These are phyloP conservation scores for Genyomyrus donnyi DNA, from an alignment of 2,113 vertebrate genomes.

Conservation along the genomic window DNA sequence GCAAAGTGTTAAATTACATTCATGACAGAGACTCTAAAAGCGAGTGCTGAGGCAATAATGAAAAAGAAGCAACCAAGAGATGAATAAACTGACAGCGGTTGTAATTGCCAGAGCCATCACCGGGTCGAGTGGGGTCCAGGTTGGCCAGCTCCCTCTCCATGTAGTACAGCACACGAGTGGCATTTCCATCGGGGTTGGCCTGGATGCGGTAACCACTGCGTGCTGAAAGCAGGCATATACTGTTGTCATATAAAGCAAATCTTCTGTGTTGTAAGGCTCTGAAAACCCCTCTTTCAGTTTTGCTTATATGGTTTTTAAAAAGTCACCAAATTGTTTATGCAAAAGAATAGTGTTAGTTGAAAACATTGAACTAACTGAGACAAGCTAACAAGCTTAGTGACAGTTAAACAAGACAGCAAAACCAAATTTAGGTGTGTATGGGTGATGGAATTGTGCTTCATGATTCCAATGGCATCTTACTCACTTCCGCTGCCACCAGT, in stretches of 20 bases:
- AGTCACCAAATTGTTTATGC: neutral
- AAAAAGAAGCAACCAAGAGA: neutral
- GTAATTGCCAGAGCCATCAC: conserved; percentile 49
- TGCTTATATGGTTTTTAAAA: neutral
- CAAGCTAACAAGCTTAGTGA: neutral
- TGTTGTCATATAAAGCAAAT: neutral
- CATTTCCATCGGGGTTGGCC: conserved; percentile 76
- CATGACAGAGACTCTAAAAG: neutral
- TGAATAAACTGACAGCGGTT: conserved; percentile 62
- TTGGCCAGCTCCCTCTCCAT: conserved; percentile 83
- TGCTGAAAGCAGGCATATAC: conserved; percentile 39
- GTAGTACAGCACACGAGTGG: conserved; percentile 81
- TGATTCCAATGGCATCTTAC: conserved; percentile 32
- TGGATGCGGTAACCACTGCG: conserved; percentile 84
- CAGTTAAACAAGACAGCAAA: neutral
- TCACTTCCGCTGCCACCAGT: conserved; percentile 59
- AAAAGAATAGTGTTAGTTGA: neutral
- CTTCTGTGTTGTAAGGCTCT: neutral
- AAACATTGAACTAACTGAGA: neutral
- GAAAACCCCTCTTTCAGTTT: neutral
- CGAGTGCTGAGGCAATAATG: neutral
- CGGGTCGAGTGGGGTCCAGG: conserved; percentile 69
- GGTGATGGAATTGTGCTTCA: neutral
- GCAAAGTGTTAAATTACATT: neutral
- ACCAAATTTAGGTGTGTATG: neutral